A percentile compares a stretch with the other conserved stretches of the same genome.
Evolutionary conservation across 1,140 invertebrate species (phyloP).

Genomic region (Atta colombica): DNA sequence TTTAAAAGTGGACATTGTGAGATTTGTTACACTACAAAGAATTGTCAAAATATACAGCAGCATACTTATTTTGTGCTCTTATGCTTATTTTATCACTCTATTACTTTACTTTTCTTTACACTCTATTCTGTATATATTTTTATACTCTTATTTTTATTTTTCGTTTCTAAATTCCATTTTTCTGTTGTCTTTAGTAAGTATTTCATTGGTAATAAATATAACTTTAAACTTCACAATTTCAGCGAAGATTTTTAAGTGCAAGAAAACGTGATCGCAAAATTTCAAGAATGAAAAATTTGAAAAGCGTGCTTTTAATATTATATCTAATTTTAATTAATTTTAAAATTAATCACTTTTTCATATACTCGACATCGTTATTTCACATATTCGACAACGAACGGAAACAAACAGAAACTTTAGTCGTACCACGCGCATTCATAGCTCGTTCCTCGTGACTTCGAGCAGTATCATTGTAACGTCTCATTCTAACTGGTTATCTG

Average conservation of each 20-base stretch:
- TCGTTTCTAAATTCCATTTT: background rate
- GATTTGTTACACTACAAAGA: background rate
- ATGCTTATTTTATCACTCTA: too few relatives aligned
- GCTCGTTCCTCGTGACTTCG: slow-evolving; percentile 34
- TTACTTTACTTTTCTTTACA: too few relatives aligned
- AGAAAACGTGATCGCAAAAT: too few relatives aligned
- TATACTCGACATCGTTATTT: background rate
- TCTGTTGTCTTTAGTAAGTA: background rate
- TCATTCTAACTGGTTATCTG: slow-evolving; percentile 61
- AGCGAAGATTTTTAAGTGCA: too few relatives aligned
- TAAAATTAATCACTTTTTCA: background rate
- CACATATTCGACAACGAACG: background rate
- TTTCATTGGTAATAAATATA: background rate
- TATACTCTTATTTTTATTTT: background rate
- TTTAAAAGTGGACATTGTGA: background rate
- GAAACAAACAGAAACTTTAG: slow-evolving; percentile 28
- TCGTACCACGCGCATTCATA: slow-evolving; percentile 50
- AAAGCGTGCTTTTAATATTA: background rate
- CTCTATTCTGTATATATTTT: background rate
- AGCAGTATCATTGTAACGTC: slow-evolving; percentile 54
- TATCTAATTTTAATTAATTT: too few relatives aligned
- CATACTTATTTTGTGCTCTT: background rate
- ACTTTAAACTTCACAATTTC: background rate
- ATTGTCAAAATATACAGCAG: background rate
- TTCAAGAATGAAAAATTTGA: background rate